Percentiles rank a stretch among this genome's conserved stretches.
phyloP scores from a whole-genome alignment of 2,888 invertebrate species.

The Flexamia atlantica region DNA sequence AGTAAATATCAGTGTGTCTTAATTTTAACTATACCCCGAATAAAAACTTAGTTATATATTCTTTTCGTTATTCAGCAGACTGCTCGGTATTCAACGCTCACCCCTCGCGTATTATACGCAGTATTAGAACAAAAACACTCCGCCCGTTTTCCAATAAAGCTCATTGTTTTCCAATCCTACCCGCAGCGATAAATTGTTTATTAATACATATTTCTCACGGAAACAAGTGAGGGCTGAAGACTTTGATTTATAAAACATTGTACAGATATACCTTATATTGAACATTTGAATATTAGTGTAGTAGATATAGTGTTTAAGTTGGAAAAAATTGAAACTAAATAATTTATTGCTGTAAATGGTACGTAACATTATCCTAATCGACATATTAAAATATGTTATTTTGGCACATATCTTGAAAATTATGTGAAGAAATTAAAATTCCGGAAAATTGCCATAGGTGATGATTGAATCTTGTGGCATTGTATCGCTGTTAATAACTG shows the following conservation, averaged over 20 bases:
- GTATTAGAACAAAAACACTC: slow-evolving; percentile 9
- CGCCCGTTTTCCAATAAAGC: slow-evolving; percentile 37
- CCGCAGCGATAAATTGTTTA: slow-evolving; percentile 31
- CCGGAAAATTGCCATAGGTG: too few relatives aligned
- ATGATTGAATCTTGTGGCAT: too few relatives aligned
- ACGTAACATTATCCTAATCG: too few relatives aligned
- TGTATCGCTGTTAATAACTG: too few relatives aligned
- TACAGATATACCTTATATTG: too few relatives aligned
- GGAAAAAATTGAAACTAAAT: too few relatives aligned
- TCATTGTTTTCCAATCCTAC: slow-evolving; percentile 33
- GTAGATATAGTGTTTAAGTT: too few relatives aligned
- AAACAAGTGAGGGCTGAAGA: not conserved
- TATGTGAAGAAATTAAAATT: too few relatives aligned
- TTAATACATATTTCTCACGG: slow-evolving; percentile 18
- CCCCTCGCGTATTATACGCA: not conserved
- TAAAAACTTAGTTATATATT: not conserved
- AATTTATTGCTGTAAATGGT: too few relatives aligned
- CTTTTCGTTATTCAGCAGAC: not conserved
- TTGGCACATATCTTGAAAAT: too few relatives aligned
- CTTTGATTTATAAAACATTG: not conserved
- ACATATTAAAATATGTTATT: too few relatives aligned
- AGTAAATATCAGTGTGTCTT: not conserved
- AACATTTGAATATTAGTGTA: too few relatives aligned
- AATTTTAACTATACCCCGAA: not conserved
- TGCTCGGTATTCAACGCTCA: not conserved